Evolutionary conservation across 2,113 vertebrate species (phyloP).

Genomic region (Thalassoma bifasciatum): DNA sequence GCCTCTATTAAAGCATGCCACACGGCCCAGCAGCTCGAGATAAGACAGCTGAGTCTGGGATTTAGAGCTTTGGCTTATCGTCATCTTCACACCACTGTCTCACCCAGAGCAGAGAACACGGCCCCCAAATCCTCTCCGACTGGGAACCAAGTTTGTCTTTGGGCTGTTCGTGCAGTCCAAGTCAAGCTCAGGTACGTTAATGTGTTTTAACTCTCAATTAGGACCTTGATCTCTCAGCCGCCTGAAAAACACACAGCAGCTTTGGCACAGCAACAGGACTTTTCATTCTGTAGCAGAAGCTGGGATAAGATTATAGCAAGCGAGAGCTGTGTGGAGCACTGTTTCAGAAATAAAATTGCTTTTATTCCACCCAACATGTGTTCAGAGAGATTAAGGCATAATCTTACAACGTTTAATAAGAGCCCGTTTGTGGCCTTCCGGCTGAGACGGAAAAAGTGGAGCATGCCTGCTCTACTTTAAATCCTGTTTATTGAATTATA

Average conservation of each 20-base stretch:
- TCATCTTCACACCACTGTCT: slow-evolving; percentile 85
- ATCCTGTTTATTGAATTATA: slow-evolving; percentile 90
- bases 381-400: slow-evolving; percentile 90
- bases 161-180: slow-evolving; percentile 56
- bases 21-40: slow-evolving; percentile 82
- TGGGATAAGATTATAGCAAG: slow-evolving; percentile 81
- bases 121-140: slow-evolving; percentile 78
- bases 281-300: slow-evolving; percentile 76
- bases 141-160: slow-evolving; percentile 74
- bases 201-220: slow-evolving; percentile 59
- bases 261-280: slow-evolving; percentile 63
- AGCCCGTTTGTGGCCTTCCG: slow-evolving; percentile 80
- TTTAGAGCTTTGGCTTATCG: slow-evolving; percentile 86
- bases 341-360: slow-evolving; percentile 92
- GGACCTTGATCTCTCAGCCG: slow-evolving; percentile 58
- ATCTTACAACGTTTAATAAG: slow-evolving; percentile 85
- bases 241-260: slow-evolving; percentile 63
- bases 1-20: slow-evolving; percentile 84
- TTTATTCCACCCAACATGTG: slow-evolving; percentile 94
- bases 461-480: slow-evolving; percentile 79
- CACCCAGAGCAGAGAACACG: slow-evolving; percentile 76
- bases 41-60: slow-evolving; percentile 86
- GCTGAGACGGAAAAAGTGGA: slow-evolving; percentile 80
- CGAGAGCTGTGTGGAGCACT: slow-evolving; percentile 80
- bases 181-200: slow-evolving; percentile 59